Base-by-base conservation (phyloP, 2,113 vertebrate genomes). In the Microcebus tavaratra region DNA sequence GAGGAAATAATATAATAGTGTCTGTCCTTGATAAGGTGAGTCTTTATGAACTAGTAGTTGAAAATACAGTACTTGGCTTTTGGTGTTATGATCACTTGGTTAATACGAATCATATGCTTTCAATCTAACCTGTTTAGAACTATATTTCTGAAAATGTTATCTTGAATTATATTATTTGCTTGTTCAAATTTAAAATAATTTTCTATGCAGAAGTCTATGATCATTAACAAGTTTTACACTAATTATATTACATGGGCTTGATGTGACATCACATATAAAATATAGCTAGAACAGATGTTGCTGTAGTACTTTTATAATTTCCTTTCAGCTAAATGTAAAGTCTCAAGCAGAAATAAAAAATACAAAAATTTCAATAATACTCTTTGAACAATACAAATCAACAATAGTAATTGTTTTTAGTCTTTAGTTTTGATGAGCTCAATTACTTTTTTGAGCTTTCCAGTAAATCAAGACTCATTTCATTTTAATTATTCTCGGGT, bases 141-240 rank as follows among this genome's bases (percentile, higher is more conserved):
- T 90, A 25, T 78, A 67, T 59, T 94, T 94, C 72, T 95, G 31
- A 78, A 95, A 94, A 84, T n/a, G 53, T 68, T n/a, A 57, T 68
- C 21, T 95, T 53, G n/a, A 65, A 48, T 90, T 80, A 25, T 1
- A 39, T 83, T 63, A 15, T 65, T 67, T 84, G 6, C 12, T 53
- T 81, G 9, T 70, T 95, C 48, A 75, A 75, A 86, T 89, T 89
- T 97, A 86, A 93, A 94, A 93, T 94, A 88, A 53, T 63, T 85
- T 73, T 29, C 45, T 76, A 57, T 78, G 36, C 36, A 76, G 70
- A 45, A 95, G n/a, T 90, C 45, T 82, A 82, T 59, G 90, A 95
- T 95, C 76, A 96, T 80, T 90, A 97, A 68, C 76, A 95, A 79
- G 31, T 91, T 88, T 95, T 85, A 88, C 3, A 85, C 25, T 92